Base-by-base conservation (phyloP, 2,113 vertebrate genomes). In the Bufo bufo region DNA sequence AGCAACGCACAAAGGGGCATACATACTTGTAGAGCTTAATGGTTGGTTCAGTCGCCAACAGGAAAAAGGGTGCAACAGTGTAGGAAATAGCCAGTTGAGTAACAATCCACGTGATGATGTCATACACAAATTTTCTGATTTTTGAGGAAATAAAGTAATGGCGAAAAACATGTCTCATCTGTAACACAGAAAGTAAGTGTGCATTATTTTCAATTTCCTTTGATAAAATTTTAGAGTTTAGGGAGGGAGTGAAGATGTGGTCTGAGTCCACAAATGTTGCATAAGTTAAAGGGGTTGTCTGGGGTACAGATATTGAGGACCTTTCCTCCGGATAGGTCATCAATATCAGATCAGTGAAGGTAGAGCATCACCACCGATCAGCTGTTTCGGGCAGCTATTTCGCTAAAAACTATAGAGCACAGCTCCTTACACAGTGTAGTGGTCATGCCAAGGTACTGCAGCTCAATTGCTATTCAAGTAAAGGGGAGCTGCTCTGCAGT, bases 11-110 rank as follows among this genome's bases (percentile, higher is more conserved):
- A 56, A 84, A 84, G 16, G 4, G 20, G 2, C 33, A 66, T 23
- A 93, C 95, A 93, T 93, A 96, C 96, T 90, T 95, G 91, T 96
- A 96, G 23, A 96, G 92, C 80, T 91, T 93, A 90, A 96, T 89
- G 0, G 94, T 92, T 4, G 96, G 95, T 81, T 95, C 95, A 1
- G 94, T 90, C 0, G 95, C 95, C 90, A 96, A 74, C 91, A 96
- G 81, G 7, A 96, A 94, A 0, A 96, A 96, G 0, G 96, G 96
- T 0, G 94, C 94, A 0, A 93, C 94, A 0, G 93, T 96, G 84
- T 96, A 96, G 13, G 93, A 93, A 58, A 96, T 91, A 0, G 95
- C 93, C 90, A 96, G 88, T 23, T 96, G 96, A 4, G 96, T 96
- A 85, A 80, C 89, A 0, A 85, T 89, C 96, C 96, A 96, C 33